Conservation (phyloP, 2,888 invertebrate genomes). For the Conomelus anceps region DNA sequence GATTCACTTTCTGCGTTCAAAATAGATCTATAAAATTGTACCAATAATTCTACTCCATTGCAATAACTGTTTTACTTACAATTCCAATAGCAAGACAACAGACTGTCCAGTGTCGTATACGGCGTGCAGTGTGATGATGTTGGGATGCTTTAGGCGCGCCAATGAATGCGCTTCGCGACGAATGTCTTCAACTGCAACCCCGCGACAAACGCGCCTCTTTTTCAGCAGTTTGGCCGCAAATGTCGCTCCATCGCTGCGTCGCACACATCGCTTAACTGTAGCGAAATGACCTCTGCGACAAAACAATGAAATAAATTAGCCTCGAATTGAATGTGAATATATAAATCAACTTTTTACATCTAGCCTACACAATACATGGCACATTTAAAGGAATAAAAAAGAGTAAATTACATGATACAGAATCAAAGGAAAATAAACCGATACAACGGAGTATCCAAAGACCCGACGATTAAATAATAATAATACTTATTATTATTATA, state of each 20-base stretch:
- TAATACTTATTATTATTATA: no score
- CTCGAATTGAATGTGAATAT: no score
- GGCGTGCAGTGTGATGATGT: slow-evolving; percentile 54
- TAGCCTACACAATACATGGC: not conserved
- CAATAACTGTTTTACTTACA: slow-evolving; percentile 39
- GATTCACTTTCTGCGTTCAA: no score
- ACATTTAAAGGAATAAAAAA: no score
- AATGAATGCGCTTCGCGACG: slow-evolving; percentile 53
- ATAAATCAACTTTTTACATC: not conserved
- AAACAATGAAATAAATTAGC: slow-evolving; percentile 19
- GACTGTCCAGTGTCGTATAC: slow-evolving; percentile 54
- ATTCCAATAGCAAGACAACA: slow-evolving; percentile 54
- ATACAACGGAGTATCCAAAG: no score
- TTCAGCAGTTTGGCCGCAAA: slow-evolving; percentile 60
- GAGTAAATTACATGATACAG: no score
- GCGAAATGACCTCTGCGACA: slow-evolving; percentile 57
- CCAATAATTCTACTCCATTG: no score
- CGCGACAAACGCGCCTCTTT: slow-evolving; percentile 51
- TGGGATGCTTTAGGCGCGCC: slow-evolving; percentile 51
- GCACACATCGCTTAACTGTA: slow-evolving; percentile 51
- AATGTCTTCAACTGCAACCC: slow-evolving; percentile 53
- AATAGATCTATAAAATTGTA: no score
- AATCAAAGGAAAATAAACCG: no score
- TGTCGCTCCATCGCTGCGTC: slow-evolving; percentile 46
- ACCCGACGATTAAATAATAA: no score